Conservation (phyloP, 1,140 invertebrate genomes). For the Drosophila rhopaloa region DNA sequence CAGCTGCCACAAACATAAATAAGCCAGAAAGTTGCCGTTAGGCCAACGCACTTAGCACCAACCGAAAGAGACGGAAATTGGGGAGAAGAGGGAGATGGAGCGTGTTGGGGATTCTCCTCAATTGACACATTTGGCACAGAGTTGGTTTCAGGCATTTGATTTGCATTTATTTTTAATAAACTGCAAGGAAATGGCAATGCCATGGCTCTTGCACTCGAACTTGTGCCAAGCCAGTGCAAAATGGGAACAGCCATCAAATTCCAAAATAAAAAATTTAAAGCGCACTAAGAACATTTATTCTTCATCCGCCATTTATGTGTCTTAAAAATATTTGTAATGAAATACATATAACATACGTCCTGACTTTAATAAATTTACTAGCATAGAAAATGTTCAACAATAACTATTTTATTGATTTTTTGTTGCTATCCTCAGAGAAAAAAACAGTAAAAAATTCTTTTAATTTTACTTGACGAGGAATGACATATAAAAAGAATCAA, state of each 20-base stretch:
- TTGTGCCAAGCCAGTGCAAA: conserved; percentile 16
- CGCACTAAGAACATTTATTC: no score
- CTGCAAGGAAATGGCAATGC: conserved; percentile 1
- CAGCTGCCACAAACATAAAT: conserved; percentile 35
- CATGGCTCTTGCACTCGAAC: background rate
- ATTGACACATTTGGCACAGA: conserved; percentile 72
- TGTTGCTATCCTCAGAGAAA: no score
- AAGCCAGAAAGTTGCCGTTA: conserved; percentile 48
- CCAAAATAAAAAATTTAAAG: no score
- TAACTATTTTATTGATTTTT: no score
- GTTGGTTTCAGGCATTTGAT: conserved; percentile 20
- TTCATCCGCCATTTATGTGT: no score
- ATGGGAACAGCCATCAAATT: background rate
- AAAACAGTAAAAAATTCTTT: no score
- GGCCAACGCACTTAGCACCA: conserved; percentile 66
- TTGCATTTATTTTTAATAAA: conserved; percentile 51
- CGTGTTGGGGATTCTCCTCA: conserved; percentile 5
- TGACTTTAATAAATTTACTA: no score
- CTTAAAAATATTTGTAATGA: no score
- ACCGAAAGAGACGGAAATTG: background rate
- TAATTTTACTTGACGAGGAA: no score
- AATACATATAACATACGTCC: no score
- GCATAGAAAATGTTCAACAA: no score
- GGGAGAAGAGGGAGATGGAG: background rate
- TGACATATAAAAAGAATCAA: no score